phyloP scores from a whole-genome alignment of 2,888 invertebrate genomes.

The Xestoiulus laeticollis region DNA sequence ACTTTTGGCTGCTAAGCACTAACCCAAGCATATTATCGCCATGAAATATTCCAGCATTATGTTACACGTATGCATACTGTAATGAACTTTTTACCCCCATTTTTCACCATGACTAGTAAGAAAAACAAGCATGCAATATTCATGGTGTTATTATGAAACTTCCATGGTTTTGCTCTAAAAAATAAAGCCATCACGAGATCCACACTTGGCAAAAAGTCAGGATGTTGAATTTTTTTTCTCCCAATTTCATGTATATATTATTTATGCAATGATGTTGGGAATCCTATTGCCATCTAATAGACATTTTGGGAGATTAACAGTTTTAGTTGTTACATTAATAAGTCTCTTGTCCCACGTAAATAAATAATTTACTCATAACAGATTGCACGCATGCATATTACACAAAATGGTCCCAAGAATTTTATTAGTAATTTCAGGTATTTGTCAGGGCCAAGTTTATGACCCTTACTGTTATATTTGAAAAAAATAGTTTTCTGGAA shows the following conservation, averaged over 20 bases:
- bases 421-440: too few relatives aligned
- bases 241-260: background rate
- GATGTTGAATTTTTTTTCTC: background rate
- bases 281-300: background rate
- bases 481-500: too few relatives aligned
- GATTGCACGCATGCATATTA: too few relatives aligned
- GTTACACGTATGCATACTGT: background rate
- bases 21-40: background rate
- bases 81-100: background rate
- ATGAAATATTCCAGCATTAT: background rate
- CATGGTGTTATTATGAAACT: background rate
- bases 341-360: too few relatives aligned
- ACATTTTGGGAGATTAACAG: background rate
- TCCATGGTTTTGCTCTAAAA: background rate
- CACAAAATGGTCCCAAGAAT: too few relatives aligned
- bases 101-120: background rate
- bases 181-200: background rate
- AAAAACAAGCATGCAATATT: background rate
- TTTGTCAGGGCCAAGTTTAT: too few relatives aligned
- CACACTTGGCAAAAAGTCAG: background rate
- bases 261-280: background rate
- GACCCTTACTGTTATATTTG: too few relatives aligned
- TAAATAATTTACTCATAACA: too few relatives aligned
- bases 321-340: too few relatives aligned
- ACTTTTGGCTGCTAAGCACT: background rate